Base-by-base conservation (phyloP, 37 sponge, comb jelly and placozoan genomes). In the Beroe forskalii region DNA sequence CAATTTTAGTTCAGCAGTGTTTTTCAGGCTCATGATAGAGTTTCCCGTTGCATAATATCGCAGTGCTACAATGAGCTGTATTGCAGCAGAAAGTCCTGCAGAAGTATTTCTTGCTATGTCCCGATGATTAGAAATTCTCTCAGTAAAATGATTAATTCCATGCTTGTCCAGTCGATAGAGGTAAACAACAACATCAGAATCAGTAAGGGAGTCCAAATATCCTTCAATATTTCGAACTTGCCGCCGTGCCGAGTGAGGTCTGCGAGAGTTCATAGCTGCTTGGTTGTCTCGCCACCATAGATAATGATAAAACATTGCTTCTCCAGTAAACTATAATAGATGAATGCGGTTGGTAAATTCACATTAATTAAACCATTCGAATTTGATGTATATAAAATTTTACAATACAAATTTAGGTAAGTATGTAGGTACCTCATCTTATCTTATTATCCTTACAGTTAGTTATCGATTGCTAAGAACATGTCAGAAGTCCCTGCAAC, bases 31-130 rank as follows among this genome's bases (percentile, higher is more conserved):
- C 25, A n/a, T 8, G 14, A 63, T 8, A 19, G 24, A n/a, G 66
- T 63, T 63, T 28, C 66, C 66, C 9, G 66, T 63, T 28, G 66
- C 66, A 19, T n/a, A 63, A 63, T 63, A 63, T 3, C 66, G 14
- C n/a, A 63, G 25, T 19, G 66, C 66, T n/a, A 63, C 66, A 6
- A 63, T 23, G 25, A 63, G 24, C 25, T 63, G 66, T n/a, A 63
- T 30, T 3, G 20, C 25, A 23, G 25, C n/a, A 63, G 66, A 30
- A n/a, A 63, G 25, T n/a, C 66, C 66, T 4, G 23, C 66, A 3
- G 20, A 28, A 8, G 66, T 63, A 4, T 6, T 23, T 20, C 66
- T 8, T 30, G 20, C 25, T 4, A 63, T 19, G 2, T 4, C 24
- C 66, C 4, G 14, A 63, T 63, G 14, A 4, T 63, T 30, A 4